Base-by-base conservation (phyloP, 2,797 vertebrate species). In the Nannoperca obscura region DNA sequence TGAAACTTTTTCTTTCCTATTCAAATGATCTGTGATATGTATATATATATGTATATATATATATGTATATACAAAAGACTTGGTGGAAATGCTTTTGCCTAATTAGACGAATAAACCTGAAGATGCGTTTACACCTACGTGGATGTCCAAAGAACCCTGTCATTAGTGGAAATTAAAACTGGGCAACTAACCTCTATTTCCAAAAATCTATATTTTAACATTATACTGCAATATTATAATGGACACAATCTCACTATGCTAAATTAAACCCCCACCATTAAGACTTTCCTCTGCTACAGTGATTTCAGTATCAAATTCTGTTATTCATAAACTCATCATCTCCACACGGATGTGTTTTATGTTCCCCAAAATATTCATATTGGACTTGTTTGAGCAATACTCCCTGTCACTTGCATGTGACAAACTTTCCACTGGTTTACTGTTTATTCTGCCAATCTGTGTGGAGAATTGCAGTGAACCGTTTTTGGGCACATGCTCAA, bases 401-500 rank as follows among this genome's bases (percentile, higher is more conserved):
- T 30, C 2, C 2, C 1, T 30, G 13, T 20, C 2, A 44, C 22
- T 2, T 14, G 1, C 20, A n/a, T 19, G 14, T 22, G 4, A 61
- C 30, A 1, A 9, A 15, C 20, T 17, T 53, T 49, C n/a, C 2
- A 30, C 4, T 5, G 0, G 5, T 66, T 59, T 72, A 2, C n/a
- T 69, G 1, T 3, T 49, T 47, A 75, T 85, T 66, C 46, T 60
- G 59, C n/a, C 30, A 73, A 76, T 81, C 55, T 74, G 24, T 66
- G 42, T 13, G 2, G 42, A 34, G 42, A 63, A 64, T 67, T 52
- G 22, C 47, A 32, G 40, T 49, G 15, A 58, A 40, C 12, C 2
- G 24, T 70, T 70, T 78, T 49, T 17, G 20, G 68, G 13, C 40
- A 47, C 22, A 30, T 68, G 59, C 54, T 67, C 24, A 11, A 7